Evolutionary conservation across 2,113 vertebrate species (phyloP), one percentile per base, ranked within the genome.

Genomic region (Sinocyclocheilus rhinocerous): DNA sequence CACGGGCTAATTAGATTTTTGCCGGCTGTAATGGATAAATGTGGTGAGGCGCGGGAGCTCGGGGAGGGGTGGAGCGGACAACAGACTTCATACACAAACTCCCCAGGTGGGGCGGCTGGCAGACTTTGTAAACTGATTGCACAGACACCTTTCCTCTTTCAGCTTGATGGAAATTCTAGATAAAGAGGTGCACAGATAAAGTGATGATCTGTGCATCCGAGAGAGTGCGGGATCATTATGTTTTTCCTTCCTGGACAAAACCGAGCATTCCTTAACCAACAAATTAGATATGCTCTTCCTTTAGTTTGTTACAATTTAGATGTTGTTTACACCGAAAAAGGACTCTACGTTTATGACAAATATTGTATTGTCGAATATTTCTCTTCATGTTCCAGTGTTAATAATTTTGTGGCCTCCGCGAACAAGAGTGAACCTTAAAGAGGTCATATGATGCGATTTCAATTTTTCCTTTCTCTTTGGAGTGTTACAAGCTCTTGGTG

Each of bases 1-100:
- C 95, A 93, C 93, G 93, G 95, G 84, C 80, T 97, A 97, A 97
- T 96, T 96, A 96, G 95, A 96, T 96, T 96, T 96, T 93, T 95
- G 95, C 95, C 94, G 94, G 94, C 79, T 93, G 95, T 96, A 95
- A 96, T 96, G 95, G 96, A 95, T 96, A 96, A 97, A 96, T 96
- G 94, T 94, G 93, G 94, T 90, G 93, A 94, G 87, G 95, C 92
- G 94, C 92, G 94, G 96, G 76, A 85, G 79, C 78, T 85, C 55
- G 13, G 57, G 26, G 84, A 75, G 81, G 84, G 86, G 29, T 22
- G 10, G 69, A 75, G 82, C 76, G 63, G 39, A 83, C 80, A 78
- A 76, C 79, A 77, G 63, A 83, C 87, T 78, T 59, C 76, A 85
- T 78, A 85, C 75, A 78, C 76, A 79, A 85, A 72, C 84, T 70